Conservation (phyloP, 92 coral and sea anemone genomes). For the Siderastrea radians region DNA sequence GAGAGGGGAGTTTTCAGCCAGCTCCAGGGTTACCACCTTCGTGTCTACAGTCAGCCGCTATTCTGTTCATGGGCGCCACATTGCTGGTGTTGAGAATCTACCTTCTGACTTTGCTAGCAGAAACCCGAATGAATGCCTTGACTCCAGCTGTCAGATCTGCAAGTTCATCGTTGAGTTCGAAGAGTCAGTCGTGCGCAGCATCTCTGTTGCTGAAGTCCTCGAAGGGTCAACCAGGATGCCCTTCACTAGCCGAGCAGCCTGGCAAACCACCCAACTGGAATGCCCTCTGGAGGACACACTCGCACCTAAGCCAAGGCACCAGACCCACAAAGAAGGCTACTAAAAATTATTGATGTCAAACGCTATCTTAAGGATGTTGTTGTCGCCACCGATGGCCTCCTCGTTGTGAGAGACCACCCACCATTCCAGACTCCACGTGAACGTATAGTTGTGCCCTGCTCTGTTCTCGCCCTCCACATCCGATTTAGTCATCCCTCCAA, state of each 20-base stretch:
- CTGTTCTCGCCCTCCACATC: slow-evolving; percentile 38
- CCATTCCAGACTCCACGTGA: too few species aligned
- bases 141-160: slow-evolving; percentile 5
- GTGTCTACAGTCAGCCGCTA: slow-evolving; percentile 43
- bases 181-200: too few species aligned
- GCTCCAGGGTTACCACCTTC: slow-evolving; percentile 52
- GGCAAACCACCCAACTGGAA: too few species aligned
- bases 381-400: too few species aligned
- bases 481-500: slow-evolving; percentile 42
- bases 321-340: not conserved
- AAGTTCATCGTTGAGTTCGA: too few species aligned
- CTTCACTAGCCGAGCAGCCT: too few species aligned
- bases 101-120: slow-evolving; percentile 26
- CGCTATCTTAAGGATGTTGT: too few species aligned
- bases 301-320: slow-evolving; percentile 8
- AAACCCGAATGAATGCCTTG: slow-evolving; percentile 10
- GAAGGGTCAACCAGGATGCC: too few species aligned
- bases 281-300: not conserved
- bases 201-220: slow-evolving; percentile 6
- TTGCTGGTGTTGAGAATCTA: slow-evolving; percentile 12
- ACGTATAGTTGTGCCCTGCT: slow-evolving; percentile 27
- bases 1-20: too few species aligned
- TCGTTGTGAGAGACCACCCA: too few species aligned
- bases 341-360: too few species aligned
- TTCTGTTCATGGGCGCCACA: not conserved